Percentiles rank a stretch among this genome's conserved stretches.
Evolutionary conservation across 1,140 invertebrate genomes (phyloP).

Genomic region (Cyclargus thomasi): DNA sequence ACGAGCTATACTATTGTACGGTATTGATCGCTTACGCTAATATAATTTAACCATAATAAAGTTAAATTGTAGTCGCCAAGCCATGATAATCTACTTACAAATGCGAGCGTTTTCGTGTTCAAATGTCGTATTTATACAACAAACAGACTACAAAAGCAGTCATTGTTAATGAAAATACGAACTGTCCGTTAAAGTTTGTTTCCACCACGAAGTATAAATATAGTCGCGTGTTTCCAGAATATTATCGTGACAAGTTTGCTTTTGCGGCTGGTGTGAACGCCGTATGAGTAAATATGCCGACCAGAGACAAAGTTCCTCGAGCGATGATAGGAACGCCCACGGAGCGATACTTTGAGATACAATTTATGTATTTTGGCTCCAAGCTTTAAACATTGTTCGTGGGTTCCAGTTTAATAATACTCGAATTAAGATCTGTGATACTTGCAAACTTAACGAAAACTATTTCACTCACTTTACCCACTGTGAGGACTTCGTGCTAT

Average conservation of each 20-base stretch:
- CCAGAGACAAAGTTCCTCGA: conserved; percentile 3
- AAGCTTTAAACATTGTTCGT: background rate
- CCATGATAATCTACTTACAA: background rate
- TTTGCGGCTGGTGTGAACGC: conserved; percentile 3
- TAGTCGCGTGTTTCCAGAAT: conserved; percentile 1
- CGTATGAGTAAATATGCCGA: conserved; percentile 3
- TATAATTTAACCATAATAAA: background rate
- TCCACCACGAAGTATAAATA: conserved; percentile 4
- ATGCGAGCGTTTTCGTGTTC: conserved; percentile 1
- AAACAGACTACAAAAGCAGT: background rate
- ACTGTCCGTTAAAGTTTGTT: conserved; percentile 8
- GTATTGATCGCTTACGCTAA: background rate
- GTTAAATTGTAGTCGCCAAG: background rate
- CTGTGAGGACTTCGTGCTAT: background rate
- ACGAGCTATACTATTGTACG: too few relatives aligned
- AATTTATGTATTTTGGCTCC: conserved; percentile 12
- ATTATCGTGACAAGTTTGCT: conserved; percentile 13
- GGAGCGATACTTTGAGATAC: background rate
- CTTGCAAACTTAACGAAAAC: background rate
- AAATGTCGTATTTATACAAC: conserved; percentile 1
- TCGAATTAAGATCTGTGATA: background rate
- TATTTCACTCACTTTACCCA: background rate
- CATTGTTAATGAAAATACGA: conserved; percentile 3
- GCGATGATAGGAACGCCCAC: conserved; percentile 14
- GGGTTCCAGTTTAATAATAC: background rate